Base-by-base conservation (phyloP, 2,888 invertebrate species). In the Atrina japonica region DNA sequence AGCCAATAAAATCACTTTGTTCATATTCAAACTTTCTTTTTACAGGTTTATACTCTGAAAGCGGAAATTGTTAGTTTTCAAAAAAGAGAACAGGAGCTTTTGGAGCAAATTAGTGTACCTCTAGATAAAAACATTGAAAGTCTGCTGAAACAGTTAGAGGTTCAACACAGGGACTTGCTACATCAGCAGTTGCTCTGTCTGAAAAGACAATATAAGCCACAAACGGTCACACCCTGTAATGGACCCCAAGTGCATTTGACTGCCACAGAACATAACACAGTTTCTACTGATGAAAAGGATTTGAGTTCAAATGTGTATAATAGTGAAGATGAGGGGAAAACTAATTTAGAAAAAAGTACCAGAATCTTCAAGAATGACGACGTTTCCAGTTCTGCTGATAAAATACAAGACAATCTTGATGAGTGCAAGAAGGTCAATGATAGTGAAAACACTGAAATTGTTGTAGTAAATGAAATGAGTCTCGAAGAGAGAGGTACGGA, bases 161-260 rank as follows among this genome's bases (percentile, higher is more conserved):
- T 61, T 1, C 80, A 85, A 29, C 83, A 86, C 45, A 72, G 76
- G 27, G 81, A 81, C n/a, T 70, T 86, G 6, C 66, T 86, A 9
- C 77, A 80, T 25, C 76, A 81, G 27, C 85, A 85, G 59, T 70
- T 84, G 7, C 70, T 78, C 5, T 73, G 70, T 18, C 64, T 85
- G 7, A 80, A 81, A 50, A 76, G 77, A 14, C 56, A 65, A 52
- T 73, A 68, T 40, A 65, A 60, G 43, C 56, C 66, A 47, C 49
- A 66, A n/a, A 49, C 45, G n/a, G 16, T 66, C 11, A 27, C 50
- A 1, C 35, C 47, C 16, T 35, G 43, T 60, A 45, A 47, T 18
- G 45, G 23, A 18, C 49, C 49, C 18, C 14, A 18, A 5, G 35
- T 35, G 35, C 35, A 21, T 6, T 16, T 21, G 7, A 1, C 56